These are phyloP conservation scores for Zalophus californianus DNA, from an alignment of 2,797 vertebrate genomes.

Conservation along the genomic window DNA sequence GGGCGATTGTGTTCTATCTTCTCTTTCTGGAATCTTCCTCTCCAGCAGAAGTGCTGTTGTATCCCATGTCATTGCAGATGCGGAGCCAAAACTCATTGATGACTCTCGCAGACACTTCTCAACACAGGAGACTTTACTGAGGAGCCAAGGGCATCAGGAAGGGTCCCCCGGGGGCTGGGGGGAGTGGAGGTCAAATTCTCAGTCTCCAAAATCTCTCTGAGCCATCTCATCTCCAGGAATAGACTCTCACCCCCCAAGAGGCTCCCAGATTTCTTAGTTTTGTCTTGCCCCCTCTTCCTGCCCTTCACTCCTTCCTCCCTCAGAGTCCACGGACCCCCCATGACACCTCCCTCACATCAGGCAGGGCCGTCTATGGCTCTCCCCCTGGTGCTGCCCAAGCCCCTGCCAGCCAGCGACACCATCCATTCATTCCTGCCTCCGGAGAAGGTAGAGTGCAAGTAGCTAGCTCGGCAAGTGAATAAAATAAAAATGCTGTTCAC, in stretches of 20 bases:
- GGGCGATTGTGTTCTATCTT: neutral
- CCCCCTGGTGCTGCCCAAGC: no score
- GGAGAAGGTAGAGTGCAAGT: neutral
- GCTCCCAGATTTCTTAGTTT: neutral
- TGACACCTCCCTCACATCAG: rapidly evolving
- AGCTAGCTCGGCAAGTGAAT: neutral
- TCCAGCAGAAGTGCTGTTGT: neutral
- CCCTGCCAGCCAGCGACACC: rapidly evolving
- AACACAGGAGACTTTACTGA: neutral
- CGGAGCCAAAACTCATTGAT: neutral
- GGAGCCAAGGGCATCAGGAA: neutral
- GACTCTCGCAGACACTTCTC: no score
- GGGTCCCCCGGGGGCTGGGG: no score
- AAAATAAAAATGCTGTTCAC: neutral
- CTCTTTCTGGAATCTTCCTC: neutral
- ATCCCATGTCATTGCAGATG: neutral
- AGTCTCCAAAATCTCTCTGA: neutral
- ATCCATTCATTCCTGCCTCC: neutral
- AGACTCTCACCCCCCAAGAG: rapidly evolving
- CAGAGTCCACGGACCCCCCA: neutral
- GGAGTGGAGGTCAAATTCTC: neutral
- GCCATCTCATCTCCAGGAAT: neutral
- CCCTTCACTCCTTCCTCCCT: neutral
- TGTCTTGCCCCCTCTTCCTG: no score
- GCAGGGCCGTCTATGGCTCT: no score